These are phyloP conservation scores for Odontomyia ornata DNA, from an alignment of 2,888 invertebrate species.

Conservation along the genomic window DNA sequence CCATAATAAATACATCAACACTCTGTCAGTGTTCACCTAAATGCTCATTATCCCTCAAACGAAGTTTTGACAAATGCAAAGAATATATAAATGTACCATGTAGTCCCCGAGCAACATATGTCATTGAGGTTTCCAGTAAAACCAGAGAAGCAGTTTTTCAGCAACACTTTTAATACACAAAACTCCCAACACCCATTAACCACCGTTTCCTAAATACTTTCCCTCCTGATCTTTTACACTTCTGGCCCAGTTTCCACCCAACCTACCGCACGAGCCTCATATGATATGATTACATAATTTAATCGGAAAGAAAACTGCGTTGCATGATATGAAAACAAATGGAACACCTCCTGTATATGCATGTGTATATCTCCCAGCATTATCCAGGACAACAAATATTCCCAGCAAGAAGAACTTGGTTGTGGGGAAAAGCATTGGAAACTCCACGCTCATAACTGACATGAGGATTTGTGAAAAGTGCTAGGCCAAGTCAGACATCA, in stretches of 20 bases:
- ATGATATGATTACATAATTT: not conserved
- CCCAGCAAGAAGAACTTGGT: not conserved
- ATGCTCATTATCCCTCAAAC: too few species aligned
- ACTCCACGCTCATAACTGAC: too few species aligned
- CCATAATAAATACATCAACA: too few species aligned
- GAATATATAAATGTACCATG: not conserved
- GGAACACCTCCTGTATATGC: not conserved
- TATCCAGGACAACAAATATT: not conserved
- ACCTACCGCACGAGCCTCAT: not conserved
- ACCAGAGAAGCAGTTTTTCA: not conserved
- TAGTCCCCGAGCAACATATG: not conserved
- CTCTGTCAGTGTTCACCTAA: too few species aligned
- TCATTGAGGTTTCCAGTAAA: not conserved
- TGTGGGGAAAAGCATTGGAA: not conserved
- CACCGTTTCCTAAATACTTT: not conserved
- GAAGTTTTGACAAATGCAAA: not conserved
- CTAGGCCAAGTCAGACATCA: not conserved
- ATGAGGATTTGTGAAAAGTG: not conserved
- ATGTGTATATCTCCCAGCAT: not conserved
- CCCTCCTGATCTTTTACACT: not conserved
- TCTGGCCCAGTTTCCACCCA: not conserved
- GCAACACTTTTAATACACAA: not conserved
- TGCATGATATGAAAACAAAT: constrained; percentile 18
- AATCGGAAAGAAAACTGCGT: constrained; percentile 24
- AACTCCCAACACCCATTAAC: not conserved